Evolutionary conservation across 1,140 invertebrate species (phyloP).

Genomic region (Drosophila bifasciata): DNA sequence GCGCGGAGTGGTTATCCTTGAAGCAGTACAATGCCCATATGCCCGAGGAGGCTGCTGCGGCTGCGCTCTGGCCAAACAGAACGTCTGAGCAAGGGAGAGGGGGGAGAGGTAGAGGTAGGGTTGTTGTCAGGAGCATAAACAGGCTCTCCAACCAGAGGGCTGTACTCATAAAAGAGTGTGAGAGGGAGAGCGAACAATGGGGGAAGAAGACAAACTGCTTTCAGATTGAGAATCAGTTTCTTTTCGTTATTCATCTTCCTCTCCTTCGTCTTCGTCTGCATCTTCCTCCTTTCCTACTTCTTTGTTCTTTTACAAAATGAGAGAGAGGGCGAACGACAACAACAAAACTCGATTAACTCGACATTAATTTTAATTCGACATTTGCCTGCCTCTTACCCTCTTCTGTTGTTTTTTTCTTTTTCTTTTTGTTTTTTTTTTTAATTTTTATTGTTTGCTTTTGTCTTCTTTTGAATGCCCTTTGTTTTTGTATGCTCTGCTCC

Average conservation of each 20-base stretch:
- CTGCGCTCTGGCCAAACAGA: slow-evolving; percentile 34
- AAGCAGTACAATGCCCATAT: slow-evolving; percentile 82
- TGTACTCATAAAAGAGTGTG: slow-evolving; percentile 1
- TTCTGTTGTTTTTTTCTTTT: slow-evolving; percentile 20
- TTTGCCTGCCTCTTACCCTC: slow-evolving; percentile 40
- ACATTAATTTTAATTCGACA: slow-evolving; percentile 83
- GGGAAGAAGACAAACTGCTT: slow-evolving; percentile 81
- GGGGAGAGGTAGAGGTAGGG: not conserved
- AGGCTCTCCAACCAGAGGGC: slow-evolving; percentile 36
- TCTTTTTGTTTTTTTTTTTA: slow-evolving; percentile 28
- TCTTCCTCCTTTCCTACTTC: slow-evolving; percentile 31
- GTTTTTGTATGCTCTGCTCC: slow-evolving; percentile 47
- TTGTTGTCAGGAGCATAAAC: slow-evolving; percentile 38
- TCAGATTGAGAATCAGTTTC: slow-evolving; percentile 73
- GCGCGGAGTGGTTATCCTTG: slow-evolving; percentile 76
- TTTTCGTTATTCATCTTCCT: slow-evolving; percentile 44
- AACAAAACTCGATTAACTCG: slow-evolving; percentile 82
- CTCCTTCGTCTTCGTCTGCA: slow-evolving; percentile 18
- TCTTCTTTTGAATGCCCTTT: slow-evolving; percentile 22
- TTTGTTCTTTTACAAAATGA: slow-evolving; percentile 55
- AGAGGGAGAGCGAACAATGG: slow-evolving; percentile 42
- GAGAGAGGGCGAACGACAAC: slow-evolving; percentile 54
- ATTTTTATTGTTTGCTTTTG: slow-evolving; percentile 44
- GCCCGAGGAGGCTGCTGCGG: slow-evolving; percentile 67
- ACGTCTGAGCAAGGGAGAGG: slow-evolving; percentile 11